These are phyloP conservation scores for Sacculina carcini DNA, from an alignment of 2,888 invertebrate genomes.

Conservation along the genomic window DNA sequence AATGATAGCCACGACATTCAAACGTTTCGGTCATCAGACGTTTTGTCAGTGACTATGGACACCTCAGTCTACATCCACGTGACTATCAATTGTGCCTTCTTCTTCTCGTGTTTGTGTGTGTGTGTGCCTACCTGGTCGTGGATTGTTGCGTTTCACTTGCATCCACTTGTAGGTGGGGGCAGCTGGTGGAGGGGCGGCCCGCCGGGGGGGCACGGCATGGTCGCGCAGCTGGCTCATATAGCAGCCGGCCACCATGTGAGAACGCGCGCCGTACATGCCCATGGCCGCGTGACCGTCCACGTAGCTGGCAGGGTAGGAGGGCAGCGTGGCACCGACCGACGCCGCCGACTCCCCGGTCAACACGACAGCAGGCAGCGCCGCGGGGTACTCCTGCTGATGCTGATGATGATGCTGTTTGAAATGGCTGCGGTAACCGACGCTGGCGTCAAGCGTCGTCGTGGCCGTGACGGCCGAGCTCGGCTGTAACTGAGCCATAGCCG, in stretches of 20 bases:
- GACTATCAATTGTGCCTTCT: too few species aligned
- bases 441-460: constrained; percentile 8
- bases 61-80: too few species aligned
- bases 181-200: constrained; percentile 12
- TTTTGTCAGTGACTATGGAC: too few species aligned
- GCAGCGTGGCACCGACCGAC: constrained; percentile 7
- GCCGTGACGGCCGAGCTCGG: constrained; percentile 8
- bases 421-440: constrained; percentile 11
- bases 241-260: constrained; percentile 13
- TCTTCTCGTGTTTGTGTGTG: too few species aligned
- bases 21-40: too few species aligned
- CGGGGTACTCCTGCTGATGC: constrained; percentile 1
- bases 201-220: constrained; percentile 10
- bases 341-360: constrained; percentile 10
- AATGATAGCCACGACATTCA: too few species aligned
- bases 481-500: neutral
- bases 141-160: constrained; percentile 90
- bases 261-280: constrained; percentile 13
- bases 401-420: too few species aligned
- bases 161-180: constrained; percentile 95
- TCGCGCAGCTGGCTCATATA: constrained; percentile 13
- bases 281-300: constrained; percentile 14
- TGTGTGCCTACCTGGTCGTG: constrained; percentile 64
- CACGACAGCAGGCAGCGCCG: constrained; percentile 7
- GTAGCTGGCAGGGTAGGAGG: constrained; percentile 12